Conservation (phyloP, 1,140 invertebrate genomes). For the Thereuonema tuberculata region DNA sequence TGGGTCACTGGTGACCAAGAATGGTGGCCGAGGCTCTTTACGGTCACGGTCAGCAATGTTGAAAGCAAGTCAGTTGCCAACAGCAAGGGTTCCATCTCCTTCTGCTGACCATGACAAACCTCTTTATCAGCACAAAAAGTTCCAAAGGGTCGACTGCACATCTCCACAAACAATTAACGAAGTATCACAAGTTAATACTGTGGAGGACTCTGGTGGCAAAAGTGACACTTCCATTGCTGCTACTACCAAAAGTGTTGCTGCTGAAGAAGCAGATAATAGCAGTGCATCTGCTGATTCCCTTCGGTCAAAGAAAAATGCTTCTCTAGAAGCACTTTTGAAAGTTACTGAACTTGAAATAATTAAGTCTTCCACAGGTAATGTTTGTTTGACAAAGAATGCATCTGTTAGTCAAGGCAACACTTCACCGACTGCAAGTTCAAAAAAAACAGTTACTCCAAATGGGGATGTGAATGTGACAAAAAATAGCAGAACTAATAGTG, state of each 20-base stretch:
- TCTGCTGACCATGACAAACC: neutral
- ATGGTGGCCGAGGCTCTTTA: neutral
- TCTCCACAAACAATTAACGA: no score
- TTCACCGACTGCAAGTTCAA: neutral
- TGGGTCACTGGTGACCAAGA: no score
- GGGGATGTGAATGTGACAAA: neutral
- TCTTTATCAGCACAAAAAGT: conserved; percentile 71
- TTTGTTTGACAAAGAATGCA: neutral
- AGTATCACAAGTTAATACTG: no score
- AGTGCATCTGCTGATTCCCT: no score
- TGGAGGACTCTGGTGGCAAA: no score
- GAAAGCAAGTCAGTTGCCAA: neutral
- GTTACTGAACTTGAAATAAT: conserved; percentile 6
- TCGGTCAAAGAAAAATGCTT: no score
- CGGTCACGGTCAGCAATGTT: neutral
- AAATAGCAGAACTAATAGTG: neutral
- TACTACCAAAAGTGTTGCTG: conserved; percentile 13
- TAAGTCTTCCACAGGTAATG: conserved; percentile 1
- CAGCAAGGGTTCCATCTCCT: neutral
- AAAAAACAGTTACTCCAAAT: neutral
- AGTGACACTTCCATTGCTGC: conserved; percentile 31
- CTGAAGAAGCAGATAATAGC: conserved; percentile 14
- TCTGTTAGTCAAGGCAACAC: conserved; percentile 33
- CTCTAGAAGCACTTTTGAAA: conserved; percentile 6
- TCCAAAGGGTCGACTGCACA: conserved; percentile 48